A percentile compares a stretch with the other conserved stretches of the same genome.
phyloP scores from a whole-genome alignment of 2,113 vertebrate species.

The Jacana jacana region DNA sequence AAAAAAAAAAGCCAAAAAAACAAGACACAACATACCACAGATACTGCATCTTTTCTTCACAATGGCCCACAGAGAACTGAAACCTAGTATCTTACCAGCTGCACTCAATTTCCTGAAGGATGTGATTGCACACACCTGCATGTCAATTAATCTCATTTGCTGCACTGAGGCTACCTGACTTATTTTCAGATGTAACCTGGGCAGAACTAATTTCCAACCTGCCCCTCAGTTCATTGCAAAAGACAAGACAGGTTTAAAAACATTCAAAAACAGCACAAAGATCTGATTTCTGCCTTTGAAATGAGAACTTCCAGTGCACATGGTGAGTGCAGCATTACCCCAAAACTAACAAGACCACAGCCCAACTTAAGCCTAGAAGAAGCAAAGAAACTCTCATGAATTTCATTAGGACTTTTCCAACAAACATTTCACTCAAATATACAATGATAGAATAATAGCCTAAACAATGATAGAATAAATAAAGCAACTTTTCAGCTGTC shows the following conservation, averaged over 20 bases:
- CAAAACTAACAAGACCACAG: background rate
- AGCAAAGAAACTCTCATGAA: background rate
- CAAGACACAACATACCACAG: background rate
- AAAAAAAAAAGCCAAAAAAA: background rate
- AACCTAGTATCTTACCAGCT: background rate
- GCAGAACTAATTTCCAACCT: background rate
- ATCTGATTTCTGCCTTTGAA: background rate
- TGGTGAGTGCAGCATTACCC: background rate
- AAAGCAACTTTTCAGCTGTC: background rate
- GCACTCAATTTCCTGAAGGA: background rate
- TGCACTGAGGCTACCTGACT: background rate
- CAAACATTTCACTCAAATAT: background rate
- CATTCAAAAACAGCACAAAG: background rate
- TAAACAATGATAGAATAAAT: background rate
- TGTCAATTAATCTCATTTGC: background rate
- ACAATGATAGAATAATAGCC: background rate
- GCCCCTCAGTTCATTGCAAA: background rate
- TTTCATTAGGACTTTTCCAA: background rate
- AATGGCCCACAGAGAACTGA: background rate
- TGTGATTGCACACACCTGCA: background rate
- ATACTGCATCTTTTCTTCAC: fast-evolving
- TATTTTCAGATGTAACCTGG: background rate
- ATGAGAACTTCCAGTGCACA: background rate
- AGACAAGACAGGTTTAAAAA: background rate
- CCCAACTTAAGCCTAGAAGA: background rate